phyloP scores from a whole-genome alignment of 2,113 vertebrate species.

The Gorsachius goisagi region DNA sequence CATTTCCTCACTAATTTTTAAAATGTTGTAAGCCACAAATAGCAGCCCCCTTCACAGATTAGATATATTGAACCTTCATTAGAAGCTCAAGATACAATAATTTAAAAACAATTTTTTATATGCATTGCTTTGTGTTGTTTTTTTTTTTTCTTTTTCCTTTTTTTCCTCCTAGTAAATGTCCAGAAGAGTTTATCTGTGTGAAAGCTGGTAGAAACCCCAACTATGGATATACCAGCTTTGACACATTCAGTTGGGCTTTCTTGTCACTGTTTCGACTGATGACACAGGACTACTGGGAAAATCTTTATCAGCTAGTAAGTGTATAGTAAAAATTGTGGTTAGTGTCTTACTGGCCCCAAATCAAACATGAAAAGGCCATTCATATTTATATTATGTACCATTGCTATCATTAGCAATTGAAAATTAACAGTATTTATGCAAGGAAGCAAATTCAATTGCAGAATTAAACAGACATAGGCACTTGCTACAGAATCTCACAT shows the following conservation, averaged over 20 bases:
- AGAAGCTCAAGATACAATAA: neutral
- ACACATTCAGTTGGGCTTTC: constrained; percentile 95
- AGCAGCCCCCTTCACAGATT: neutral
- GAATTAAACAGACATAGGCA: neutral
- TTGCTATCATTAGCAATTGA: neutral
- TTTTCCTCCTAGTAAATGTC: constrained; percentile 80
- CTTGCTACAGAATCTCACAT: neutral
- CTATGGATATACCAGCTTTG: constrained; percentile 94
- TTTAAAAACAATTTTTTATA: neutral
- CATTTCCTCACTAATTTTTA: neutral
- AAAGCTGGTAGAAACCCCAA: constrained; percentile 86
- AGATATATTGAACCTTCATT: neutral
- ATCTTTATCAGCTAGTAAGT: constrained; percentile 91
- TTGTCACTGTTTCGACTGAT: constrained; percentile 94
- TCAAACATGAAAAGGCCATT: neutral
- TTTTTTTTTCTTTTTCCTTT: neutral
- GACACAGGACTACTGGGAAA: constrained; percentile 97
- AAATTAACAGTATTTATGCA: neutral
- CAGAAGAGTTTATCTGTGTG: constrained; percentile 79
- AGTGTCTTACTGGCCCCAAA: neutral
- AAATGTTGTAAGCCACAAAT: neutral
- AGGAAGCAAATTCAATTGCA: neutral
- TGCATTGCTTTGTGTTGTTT: neutral
- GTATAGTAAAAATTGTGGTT: neutral
- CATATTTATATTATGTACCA: neutral